Conservation (phyloP, 2,797 vertebrate species). For the Enteromius afrohamiltoni region DNA sequence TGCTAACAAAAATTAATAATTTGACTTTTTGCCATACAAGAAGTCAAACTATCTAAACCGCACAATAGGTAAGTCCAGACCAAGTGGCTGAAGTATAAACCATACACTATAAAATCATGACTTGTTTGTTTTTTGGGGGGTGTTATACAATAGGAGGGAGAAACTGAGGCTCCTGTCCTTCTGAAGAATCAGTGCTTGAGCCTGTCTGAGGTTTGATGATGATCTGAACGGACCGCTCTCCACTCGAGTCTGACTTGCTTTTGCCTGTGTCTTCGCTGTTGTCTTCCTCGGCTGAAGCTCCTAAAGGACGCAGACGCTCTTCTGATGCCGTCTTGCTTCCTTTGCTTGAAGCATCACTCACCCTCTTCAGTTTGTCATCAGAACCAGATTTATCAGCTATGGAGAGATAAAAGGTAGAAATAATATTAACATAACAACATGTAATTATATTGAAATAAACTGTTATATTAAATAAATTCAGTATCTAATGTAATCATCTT, state of each 20-base stretch:
- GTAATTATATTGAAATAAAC: neutral
- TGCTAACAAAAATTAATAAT: slow-evolving; percentile 3
- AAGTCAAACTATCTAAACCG: slow-evolving; percentile 5
- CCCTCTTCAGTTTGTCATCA: slow-evolving; percentile 73
- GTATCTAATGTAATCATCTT: neutral
- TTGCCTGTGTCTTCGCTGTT: slow-evolving; percentile 64
- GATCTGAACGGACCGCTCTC: slow-evolving; percentile 76
- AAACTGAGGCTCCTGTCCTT: slow-evolving; percentile 66
- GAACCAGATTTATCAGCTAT: slow-evolving; percentile 69
- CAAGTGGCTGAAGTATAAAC: slow-evolving; percentile 19
- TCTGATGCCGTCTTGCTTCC: slow-evolving; percentile 63
- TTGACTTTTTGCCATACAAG: neutral
- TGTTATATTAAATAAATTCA: neutral
- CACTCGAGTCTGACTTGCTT: slow-evolving; percentile 43
- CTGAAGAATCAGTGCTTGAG: slow-evolving; percentile 59
- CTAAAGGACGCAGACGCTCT: slow-evolving; percentile 76
- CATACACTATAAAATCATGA: neutral
- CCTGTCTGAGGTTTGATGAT: slow-evolving; percentile 75
- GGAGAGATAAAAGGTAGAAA: neutral
- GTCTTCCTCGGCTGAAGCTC: slow-evolving; percentile 76
- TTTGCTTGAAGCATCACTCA: slow-evolving; percentile 59
- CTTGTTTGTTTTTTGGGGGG: neutral
- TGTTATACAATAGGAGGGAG: slow-evolving; percentile 71
- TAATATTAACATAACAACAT: slow-evolving; percentile 8
- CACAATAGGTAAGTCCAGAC: slow-evolving; percentile 43